These are phyloP conservation scores for Dendrolimus pini DNA, from an alignment of 2,888 invertebrate genomes.

Conservation along the genomic window DNA sequence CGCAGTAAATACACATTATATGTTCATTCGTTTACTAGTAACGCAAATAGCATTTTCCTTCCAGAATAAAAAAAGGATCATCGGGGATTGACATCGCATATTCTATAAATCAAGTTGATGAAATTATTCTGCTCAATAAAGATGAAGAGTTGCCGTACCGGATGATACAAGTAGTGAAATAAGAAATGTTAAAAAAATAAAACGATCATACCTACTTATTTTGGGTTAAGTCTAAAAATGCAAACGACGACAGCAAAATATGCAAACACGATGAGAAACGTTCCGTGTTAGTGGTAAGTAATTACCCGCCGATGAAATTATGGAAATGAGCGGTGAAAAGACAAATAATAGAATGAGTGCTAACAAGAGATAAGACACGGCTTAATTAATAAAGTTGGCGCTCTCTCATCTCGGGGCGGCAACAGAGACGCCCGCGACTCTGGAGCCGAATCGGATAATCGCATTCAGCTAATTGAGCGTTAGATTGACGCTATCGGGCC, in stretches of 20 bases:
- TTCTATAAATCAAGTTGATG: too few relatives aligned
- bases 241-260: constrained; percentile 57
- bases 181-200: too few relatives aligned
- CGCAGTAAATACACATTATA: constrained; percentile 25
- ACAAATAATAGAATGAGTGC: constrained; percentile 77
- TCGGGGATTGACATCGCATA: too few relatives aligned
- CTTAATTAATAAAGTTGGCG: constrained; percentile 77
- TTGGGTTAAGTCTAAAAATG: constrained; percentile 37
- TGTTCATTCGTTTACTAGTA: constrained; percentile 8
- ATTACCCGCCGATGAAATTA: constrained; percentile 73
- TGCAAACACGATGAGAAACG: constrained; percentile 65
- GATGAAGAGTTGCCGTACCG: too few relatives aligned
- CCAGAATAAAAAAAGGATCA: too few relatives aligned
- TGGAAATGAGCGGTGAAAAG: constrained; percentile 76
- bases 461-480: constrained; percentile 74
- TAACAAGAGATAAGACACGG: constrained; percentile 77
- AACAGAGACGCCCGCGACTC: constrained; percentile 53
- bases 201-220: too few relatives aligned
- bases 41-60: too few relatives aligned
- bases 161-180: too few relatives aligned
- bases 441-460: constrained; percentile 72
- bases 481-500: constrained; percentile 73
- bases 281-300: constrained; percentile 66
- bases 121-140: too few relatives aligned
- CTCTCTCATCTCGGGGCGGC: constrained; percentile 60